These are phyloP conservation scores for Aurelia coerulea DNA, from an alignment of 30 jellyfish, hydroid and myxozoan species.

Conservation along the genomic window DNA sequence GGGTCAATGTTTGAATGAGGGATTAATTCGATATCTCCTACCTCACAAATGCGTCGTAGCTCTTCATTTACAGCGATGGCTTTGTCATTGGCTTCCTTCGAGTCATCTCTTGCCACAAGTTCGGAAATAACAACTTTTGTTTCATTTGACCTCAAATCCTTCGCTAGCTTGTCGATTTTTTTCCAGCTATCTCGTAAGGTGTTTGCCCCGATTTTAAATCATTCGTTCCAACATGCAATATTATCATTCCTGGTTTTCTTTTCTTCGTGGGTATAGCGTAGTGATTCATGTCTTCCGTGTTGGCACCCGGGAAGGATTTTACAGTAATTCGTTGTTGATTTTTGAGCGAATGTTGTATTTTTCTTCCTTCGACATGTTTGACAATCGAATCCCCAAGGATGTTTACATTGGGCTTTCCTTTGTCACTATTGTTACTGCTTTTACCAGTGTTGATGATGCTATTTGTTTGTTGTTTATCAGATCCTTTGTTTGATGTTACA, in stretches of 20 bases:
- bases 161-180: neutral
- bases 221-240: slow-evolving; percentile 30
- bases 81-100: neutral
- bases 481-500: slow-evolving; percentile 8
- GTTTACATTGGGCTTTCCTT: slow-evolving; percentile 6
- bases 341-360: no score
- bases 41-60: no score
- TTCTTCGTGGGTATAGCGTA: slow-evolving; percentile 33
- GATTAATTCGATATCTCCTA: no score
- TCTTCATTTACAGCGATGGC: no score
- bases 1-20: no score
- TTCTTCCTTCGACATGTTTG: no score
- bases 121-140: neutral
- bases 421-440: slow-evolving; percentile 3
- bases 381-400: neutral
- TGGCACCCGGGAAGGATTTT: slow-evolving; percentile 38
- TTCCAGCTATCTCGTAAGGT: slow-evolving; percentile 6
- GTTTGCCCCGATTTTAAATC: slow-evolving; percentile 50
- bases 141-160: no score
- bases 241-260: slow-evolving; percentile 15
- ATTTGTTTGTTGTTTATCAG: slow-evolving; percentile 1
- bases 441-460: neutral
- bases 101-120: neutral
- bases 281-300: slow-evolving; percentile 9
- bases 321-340: neutral